Base-by-base conservation (phyloP, 2,888 invertebrate genomes). In the Epirrhoe tristata region DNA sequence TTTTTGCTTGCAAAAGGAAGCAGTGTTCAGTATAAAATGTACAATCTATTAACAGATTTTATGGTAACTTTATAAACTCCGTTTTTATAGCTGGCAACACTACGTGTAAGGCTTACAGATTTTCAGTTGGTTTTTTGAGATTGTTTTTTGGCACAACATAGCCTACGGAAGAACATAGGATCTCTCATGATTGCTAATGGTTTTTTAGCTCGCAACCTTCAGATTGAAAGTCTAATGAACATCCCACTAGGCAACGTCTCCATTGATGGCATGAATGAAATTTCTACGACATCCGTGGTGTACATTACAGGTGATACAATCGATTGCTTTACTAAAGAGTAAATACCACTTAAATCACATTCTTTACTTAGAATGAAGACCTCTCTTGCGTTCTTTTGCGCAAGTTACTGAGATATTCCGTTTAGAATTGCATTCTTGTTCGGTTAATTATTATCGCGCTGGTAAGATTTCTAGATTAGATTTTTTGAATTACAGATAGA, bases 301-400 rank as follows among this genome's bases (percentile, higher is more conserved):
- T 57, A 32, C 36, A 58, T 54, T 60, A 48, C 34, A 53, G 58
- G 10, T 48, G 52, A 67, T 48, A 39, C 52, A 66, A 66, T 53
- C 39, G 43, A 63, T 67, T 8, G 50, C 63, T 57, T 57, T 53
- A 50, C 56, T 48, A 39, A 24, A 48, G 34, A 67, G 53, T 58
- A 58, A 63, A 54, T 54, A 36, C 32, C 56, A 48, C 56, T 51
- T 51, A 16, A 54, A 46, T 32, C n/a, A 46, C 46, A 46, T 56
- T 59, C 57, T 50, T 54, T 58, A 12, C 58, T 57, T 50, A 50
- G 58, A 32, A 34, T 43, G 39, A 58, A 54, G 75, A 71, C 76
- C 72, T 71, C 77, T 68, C 74, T 7, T 31, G 48, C 63, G 75
- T 80, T 80, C 79, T 74, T 77, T 71, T 63, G 32, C 74, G 70